phyloP scores from a whole-genome alignment of 2,797 vertebrate species.

The Chiloscyllium punctatum region DNA sequence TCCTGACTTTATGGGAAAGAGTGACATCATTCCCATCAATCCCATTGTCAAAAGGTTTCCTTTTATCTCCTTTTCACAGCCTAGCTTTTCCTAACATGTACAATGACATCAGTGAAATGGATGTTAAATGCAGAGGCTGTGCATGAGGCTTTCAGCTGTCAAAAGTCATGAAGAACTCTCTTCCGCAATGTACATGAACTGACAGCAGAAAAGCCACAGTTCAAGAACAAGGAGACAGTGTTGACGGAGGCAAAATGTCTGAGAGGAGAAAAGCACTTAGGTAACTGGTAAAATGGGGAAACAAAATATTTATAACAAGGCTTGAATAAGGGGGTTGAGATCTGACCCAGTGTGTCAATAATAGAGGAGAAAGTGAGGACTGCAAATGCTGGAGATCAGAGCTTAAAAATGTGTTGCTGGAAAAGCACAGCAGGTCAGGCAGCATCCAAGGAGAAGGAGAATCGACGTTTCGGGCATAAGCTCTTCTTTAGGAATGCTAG shows the following conservation, averaged over 20 bases:
- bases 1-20: constrained; percentile 41
- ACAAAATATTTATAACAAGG: too few relatives aligned
- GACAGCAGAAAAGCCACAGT: neutral
- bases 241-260: neutral
- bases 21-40: neutral
- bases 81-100: neutral
- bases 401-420: too few relatives aligned
- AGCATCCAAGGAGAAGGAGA: too few relatives aligned
- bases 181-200: neutral
- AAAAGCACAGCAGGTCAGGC: too few relatives aligned
- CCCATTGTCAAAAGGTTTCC: neutral
- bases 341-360: neutral
- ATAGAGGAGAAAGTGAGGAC: too few relatives aligned
- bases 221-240: neutral
- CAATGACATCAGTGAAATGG: constrained; percentile 7
- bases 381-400: too few relatives aligned
- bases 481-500: too few relatives aligned
- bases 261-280: too few relatives aligned
- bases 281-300: neutral
- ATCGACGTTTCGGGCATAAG: too few relatives aligned
- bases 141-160: neutral
- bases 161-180: neutral
- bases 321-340: neutral
- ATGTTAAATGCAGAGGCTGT: neutral
- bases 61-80: neutral